These are phyloP conservation scores for Phymorhynchus buccinoides DNA, from an alignment of 1,140 invertebrate species.

Conservation along the genomic window DNA sequence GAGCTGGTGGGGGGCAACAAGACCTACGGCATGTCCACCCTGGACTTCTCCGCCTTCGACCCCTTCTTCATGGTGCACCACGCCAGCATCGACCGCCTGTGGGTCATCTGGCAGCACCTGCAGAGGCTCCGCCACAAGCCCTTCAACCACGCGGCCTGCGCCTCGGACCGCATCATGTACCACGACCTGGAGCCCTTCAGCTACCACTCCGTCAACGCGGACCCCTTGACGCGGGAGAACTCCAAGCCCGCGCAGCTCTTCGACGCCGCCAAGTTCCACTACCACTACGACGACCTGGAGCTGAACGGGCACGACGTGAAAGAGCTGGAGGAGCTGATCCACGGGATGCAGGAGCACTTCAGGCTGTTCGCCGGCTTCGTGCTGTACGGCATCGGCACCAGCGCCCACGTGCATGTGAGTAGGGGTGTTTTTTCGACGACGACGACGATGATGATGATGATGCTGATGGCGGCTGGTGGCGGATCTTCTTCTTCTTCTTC, in stretches of 20 bases:
- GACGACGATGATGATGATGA: background rate
- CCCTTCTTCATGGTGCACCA: constrained; percentile 53
- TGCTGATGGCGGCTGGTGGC: too few species aligned
- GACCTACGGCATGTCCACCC: constrained; percentile 45
- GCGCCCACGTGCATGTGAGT: constrained; percentile 33
- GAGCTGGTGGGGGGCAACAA: constrained; percentile 42
- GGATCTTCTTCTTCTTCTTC: too few species aligned
- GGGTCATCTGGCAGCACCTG: constrained; percentile 50
- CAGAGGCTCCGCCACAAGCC: constrained; percentile 46
- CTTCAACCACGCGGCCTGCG: constrained; percentile 44
- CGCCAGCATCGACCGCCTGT: constrained; percentile 50
- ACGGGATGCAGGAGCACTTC: constrained; percentile 18
- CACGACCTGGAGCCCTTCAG: constrained; percentile 45
- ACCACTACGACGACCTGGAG: constrained; percentile 48
- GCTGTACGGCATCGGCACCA: constrained; percentile 36
- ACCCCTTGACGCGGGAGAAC: constrained; percentile 42
- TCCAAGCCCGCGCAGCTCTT: constrained; percentile 38
- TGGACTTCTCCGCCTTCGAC: constrained; percentile 55
- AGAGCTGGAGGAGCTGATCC: constrained; percentile 39
- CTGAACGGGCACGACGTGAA: constrained; percentile 40
- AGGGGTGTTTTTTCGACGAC: background rate
- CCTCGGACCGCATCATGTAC: constrained; percentile 14
- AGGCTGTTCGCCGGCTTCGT: constrained; percentile 47
- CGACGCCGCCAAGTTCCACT: constrained; percentile 45
- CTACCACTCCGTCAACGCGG: constrained; percentile 43